Evolutionary conservation across 2,113 vertebrate species (phyloP).

Genomic region (Mungos mungo): DNA sequence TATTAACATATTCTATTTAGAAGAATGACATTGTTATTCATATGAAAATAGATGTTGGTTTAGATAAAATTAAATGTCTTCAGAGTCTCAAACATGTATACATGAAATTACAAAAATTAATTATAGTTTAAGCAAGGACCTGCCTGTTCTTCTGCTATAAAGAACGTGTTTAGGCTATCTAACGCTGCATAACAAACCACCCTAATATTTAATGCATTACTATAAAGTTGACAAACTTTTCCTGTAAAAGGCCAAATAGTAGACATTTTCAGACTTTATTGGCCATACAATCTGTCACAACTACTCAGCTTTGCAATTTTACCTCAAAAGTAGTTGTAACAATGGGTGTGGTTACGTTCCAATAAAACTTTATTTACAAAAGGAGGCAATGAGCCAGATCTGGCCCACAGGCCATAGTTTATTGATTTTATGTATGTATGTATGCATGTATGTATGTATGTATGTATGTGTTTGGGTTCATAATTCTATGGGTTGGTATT

Average conservation of each 20-base stretch:
- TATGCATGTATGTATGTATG: too few species aligned
- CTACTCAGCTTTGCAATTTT: background rate
- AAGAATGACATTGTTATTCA: slow-evolving; percentile 69
- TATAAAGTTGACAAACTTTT: slow-evolving; percentile 18
- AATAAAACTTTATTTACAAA: slow-evolving; percentile 3
- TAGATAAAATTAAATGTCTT: slow-evolving; percentile 74
- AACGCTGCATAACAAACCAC: background rate
- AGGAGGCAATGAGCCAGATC: background rate
- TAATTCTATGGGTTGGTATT: background rate
- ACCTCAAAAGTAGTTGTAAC: background rate
- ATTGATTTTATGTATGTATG: background rate
- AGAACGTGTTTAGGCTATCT: background rate
- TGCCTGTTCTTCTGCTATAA: background rate
- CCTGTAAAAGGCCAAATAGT: background rate
- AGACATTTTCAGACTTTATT: background rate
- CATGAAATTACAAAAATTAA: slow-evolving; percentile 65
- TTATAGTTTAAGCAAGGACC: slow-evolving; percentile 28
- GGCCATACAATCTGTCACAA: background rate
- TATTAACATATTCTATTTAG: slow-evolving; percentile 68
- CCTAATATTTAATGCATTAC: slow-evolving; percentile 20
- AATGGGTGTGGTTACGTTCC: background rate
- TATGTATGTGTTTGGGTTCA: background rate
- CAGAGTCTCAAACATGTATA: slow-evolving; percentile 48
- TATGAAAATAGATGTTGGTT: slow-evolving; percentile 57
- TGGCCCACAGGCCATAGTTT: background rate